A percentile compares a stretch with the other conserved stretches of the same genome.
phyloP scores from a whole-genome alignment of 1,140 invertebrate species.

The Cyclargus thomasi region DNA sequence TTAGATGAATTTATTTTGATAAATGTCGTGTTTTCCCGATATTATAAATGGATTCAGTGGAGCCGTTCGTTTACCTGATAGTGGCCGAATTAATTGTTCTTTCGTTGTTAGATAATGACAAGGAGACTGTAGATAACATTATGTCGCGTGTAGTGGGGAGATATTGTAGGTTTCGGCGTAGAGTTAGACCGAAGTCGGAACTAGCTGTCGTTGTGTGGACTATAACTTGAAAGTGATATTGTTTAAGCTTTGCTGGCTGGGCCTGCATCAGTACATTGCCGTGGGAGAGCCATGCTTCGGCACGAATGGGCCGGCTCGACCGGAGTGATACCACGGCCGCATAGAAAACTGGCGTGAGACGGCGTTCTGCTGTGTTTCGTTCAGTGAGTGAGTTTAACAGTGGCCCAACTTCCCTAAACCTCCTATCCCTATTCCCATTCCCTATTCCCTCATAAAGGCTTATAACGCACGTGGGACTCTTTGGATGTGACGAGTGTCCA shows the following conservation, averaged over 20 bases:
- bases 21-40: conserved; percentile 47
- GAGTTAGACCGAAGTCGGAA: conserved; percentile 5
- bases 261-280: neutral
- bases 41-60: neutral
- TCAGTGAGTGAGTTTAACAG: too few species aligned
- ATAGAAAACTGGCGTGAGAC: too few species aligned
- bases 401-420: too few species aligned
- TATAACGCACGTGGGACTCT: too few species aligned
- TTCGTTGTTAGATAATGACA: conserved; percentile 8
- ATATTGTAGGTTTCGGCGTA: conserved; percentile 2
- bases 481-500: too few species aligned
- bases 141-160: neutral
- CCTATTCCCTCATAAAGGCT: too few species aligned
- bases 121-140: conserved; percentile 9
- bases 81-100: neutral
- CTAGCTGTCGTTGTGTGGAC: neutral
- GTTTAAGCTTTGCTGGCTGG: neutral
- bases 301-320: too few species aligned
- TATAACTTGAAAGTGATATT: conserved; percentile 6
- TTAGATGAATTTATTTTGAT: conserved; percentile 71
- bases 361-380: too few species aligned
- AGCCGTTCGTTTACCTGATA: neutral
- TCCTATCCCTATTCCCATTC: too few species aligned
- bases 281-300: too few species aligned
- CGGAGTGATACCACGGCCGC: too few species aligned